phyloP scores from a whole-genome alignment of 2,113 vertebrate species.

The Puffinus mauretanicus region DNA sequence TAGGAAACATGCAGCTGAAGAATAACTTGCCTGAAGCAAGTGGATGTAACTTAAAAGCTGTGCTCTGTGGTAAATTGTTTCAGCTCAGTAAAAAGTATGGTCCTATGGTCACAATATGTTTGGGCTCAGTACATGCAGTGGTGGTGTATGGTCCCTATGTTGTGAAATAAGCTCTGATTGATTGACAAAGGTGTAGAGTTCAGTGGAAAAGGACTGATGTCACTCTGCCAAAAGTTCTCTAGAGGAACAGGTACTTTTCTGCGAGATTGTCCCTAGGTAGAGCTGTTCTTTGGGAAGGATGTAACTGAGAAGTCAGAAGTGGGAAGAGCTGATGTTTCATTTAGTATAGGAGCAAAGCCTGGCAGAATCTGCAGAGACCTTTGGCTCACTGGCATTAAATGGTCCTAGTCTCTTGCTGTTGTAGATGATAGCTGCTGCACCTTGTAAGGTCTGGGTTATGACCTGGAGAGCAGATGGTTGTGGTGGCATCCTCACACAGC shows the following conservation, averaged over 20 bases:
- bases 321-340: neutral
- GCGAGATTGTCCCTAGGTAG: neutral
- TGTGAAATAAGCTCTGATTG: slow-evolving; percentile 52
- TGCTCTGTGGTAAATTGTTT: neutral
- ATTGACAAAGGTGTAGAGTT: slow-evolving; percentile 46
- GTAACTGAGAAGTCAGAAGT: neutral
- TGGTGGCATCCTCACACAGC: neutral
- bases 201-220: slow-evolving; percentile 34
- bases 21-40: neutral
- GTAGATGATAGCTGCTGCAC: neutral
- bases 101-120: slow-evolving; percentile 24
- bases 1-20: neutral
- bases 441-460: neutral
- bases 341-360: neutral
- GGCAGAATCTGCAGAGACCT: neutral
- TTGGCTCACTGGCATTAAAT: neutral
- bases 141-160: slow-evolving; percentile 42
- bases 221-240: neutral
- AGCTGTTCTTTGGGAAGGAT: neutral
- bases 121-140: neutral
- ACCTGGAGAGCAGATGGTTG: neutral
- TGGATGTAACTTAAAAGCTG: neutral
- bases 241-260: slow-evolving; percentile 4
- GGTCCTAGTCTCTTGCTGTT: neutral
- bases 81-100: slow-evolving; percentile 20